A percentile compares a stretch with the other conserved stretches of the same genome.
These are phyloP conservation scores for Gambelia wislizenii DNA, from an alignment of 2,797 vertebrate genomes.

Conservation along the genomic window DNA sequence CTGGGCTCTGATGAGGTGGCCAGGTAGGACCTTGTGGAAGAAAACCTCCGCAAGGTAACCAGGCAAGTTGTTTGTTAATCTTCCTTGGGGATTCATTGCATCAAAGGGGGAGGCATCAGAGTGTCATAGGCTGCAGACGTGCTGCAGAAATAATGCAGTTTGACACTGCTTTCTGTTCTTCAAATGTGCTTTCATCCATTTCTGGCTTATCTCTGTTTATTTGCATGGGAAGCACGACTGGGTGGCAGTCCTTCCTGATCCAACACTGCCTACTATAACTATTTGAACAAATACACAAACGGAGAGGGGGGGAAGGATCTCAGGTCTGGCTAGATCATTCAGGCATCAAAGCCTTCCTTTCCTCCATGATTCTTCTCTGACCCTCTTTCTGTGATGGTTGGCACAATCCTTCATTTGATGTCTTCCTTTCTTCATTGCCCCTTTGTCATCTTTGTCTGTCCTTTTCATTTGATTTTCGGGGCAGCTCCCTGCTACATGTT, in stretches of 20 bases:
- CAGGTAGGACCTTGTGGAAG: too few relatives aligned
- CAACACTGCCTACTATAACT: not conserved
- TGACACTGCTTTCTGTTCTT: not conserved
- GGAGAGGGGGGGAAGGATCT: not conserved
- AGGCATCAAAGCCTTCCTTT: not conserved
- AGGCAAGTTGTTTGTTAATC: too few relatives aligned
- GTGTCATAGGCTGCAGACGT: too few relatives aligned
- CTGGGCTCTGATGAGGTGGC: too few relatives aligned
- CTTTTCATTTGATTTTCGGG: not conserved
- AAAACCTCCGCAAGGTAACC: too few relatives aligned
- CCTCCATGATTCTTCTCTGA: not conserved
- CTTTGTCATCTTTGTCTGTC: not conserved
- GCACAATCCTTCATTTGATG: not conserved
- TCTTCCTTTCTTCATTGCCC: not conserved
- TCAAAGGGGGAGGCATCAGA: too few relatives aligned
- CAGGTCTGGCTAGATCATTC: too few relatives aligned
- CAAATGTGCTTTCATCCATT: not conserved
- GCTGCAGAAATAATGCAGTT: too few relatives aligned
- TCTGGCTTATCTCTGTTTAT: not conserved
- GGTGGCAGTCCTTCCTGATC: not conserved
- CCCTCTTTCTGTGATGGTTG: not conserved
- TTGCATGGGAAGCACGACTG: not conserved
- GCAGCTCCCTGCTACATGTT: conserved; percentile 6
- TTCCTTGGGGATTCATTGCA: too few relatives aligned
- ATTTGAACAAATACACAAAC: not conserved